Evolutionary conservation across 2,113 vertebrate genomes (phyloP).

Genomic region (Protobothrops mucrosquamatus): DNA sequence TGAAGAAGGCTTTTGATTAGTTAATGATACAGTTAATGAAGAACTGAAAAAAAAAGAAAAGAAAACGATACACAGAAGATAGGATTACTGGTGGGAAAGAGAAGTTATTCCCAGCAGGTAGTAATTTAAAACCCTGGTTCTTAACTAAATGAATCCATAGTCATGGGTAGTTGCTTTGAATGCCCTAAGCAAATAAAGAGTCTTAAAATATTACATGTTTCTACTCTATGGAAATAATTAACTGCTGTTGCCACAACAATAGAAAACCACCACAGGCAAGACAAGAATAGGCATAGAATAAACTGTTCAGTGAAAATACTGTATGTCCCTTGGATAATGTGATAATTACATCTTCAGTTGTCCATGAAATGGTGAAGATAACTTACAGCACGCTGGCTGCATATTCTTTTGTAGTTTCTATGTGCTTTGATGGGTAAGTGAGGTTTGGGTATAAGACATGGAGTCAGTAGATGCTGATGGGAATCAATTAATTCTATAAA

Average conservation of each 20-base stretch:
- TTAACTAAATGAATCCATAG: neutral
- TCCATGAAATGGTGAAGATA: neutral
- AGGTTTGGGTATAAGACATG: neutral
- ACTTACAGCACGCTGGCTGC: neutral
- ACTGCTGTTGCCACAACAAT: neutral
- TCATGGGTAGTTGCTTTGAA: neutral
- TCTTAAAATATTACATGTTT: rapidly evolving
- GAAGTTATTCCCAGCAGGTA: neutral
- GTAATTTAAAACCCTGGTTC: neutral
- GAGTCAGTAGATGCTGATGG: neutral
- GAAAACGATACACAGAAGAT: neutral
- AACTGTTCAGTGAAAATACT: neutral
- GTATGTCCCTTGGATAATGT: neutral
- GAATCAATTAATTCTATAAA: neutral
- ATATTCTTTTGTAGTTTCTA: neutral
- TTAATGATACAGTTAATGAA: neutral
- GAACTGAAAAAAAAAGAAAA: neutral
- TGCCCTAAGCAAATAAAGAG: neutral
- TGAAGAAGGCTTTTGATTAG: neutral
- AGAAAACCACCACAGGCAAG: neutral
- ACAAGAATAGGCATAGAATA: neutral
- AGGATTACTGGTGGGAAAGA: neutral
- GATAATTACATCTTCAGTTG: neutral
- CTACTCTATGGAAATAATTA: neutral
- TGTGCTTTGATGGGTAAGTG: neutral